Evolutionary conservation across 2,797 vertebrate genomes (phyloP).

Genomic region (Kryptolebias ocellatus): DNA sequence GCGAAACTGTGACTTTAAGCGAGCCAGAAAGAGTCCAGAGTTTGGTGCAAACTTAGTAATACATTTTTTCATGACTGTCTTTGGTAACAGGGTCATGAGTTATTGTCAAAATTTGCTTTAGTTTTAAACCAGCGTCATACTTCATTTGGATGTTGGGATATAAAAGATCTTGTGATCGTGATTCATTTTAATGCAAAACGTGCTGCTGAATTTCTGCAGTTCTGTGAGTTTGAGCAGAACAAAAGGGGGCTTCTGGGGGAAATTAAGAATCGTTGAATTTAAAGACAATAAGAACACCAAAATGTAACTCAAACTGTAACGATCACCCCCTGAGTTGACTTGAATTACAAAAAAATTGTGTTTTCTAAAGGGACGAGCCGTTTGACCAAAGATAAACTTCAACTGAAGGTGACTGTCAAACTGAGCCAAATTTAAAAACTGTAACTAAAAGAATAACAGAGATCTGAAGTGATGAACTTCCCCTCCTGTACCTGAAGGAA

Average conservation of each 20-base stretch:
- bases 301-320: background rate
- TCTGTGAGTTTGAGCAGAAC: slow-evolving; percentile 8
- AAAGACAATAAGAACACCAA: background rate
- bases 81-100: slow-evolving; percentile 9
- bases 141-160: slow-evolving; percentile 6
- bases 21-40: slow-evolving; percentile 16
- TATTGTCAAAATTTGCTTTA: background rate
- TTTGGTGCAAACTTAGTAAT: slow-evolving; percentile 45
- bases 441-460: no score
- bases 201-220: slow-evolving; percentile 1
- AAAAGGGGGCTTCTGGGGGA: slow-evolving; percentile 18
- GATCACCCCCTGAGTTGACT: background rate
- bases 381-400: no score
- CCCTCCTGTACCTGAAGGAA: no score
- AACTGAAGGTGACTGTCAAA: no score
- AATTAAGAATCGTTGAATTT: background rate
- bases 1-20: slow-evolving; percentile 35
- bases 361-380: no score
- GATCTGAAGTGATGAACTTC: no score
- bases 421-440: no score
- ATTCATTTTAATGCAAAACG: slow-evolving; percentile 20
- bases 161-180: slow-evolving; percentile 8
- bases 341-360: background rate
- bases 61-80: slow-evolving; percentile 20
- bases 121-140: slow-evolving; percentile 19